These are phyloP conservation scores for Edolisoma coerulescens DNA, from an alignment of 2,113 vertebrate genomes.

Conservation along the genomic window DNA sequence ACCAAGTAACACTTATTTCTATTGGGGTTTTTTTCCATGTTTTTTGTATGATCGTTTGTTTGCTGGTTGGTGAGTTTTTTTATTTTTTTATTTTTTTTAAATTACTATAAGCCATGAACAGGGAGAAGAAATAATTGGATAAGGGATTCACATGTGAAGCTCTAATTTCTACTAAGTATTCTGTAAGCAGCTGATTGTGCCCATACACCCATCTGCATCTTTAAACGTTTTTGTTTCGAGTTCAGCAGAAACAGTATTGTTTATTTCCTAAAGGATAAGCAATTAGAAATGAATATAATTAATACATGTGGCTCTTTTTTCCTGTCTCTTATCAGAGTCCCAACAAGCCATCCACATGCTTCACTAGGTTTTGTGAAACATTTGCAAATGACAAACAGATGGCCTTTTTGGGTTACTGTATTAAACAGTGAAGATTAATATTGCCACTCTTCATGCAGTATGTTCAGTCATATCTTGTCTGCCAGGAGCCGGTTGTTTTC, in stretches of 20 bases:
- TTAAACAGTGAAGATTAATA: constrained; percentile 27
- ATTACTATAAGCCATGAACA: not conserved
- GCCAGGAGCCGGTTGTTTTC: constrained; percentile 33
- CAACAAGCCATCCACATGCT: not conserved
- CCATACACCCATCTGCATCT: constrained; percentile 33
- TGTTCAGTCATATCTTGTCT: constrained; percentile 18
- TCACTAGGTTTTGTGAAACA: constrained; percentile 38
- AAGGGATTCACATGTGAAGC: not conserved
- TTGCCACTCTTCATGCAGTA: not conserved
- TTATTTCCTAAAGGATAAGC: constrained; percentile 43
- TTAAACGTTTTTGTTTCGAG: not conserved
- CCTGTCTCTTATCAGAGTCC: not conserved
- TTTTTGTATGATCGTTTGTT: not conserved
- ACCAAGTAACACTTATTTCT: not conserved
- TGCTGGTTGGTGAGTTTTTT: not conserved
- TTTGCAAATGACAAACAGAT: constrained; percentile 48
- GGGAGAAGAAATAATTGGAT: not conserved
- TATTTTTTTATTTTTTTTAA: not conserved
- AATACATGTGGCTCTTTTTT: not conserved
- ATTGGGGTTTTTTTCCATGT: fast-evolving
- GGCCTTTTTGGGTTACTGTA: constrained; percentile 35
- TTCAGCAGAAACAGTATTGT: constrained; percentile 19
- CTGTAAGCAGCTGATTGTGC: not conserved
- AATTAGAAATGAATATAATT: constrained; percentile 18
- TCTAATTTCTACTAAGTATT: not conserved